phyloP scores from a whole-genome alignment of 2,797 vertebrate species.

The Tragelaphus eurycerus region DNA sequence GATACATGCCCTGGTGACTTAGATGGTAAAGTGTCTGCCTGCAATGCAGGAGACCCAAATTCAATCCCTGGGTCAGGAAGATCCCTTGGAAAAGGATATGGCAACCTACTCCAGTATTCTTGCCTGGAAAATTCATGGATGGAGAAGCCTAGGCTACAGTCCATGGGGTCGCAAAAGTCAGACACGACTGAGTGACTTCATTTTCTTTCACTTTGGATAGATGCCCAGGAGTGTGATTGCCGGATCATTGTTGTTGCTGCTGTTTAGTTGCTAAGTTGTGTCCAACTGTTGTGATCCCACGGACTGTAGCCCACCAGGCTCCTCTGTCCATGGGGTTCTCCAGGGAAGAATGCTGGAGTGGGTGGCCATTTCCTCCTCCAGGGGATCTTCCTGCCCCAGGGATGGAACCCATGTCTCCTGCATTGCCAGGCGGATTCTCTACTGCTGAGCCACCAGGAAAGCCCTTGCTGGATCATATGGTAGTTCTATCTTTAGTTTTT shows the following conservation, averaged over 20 bases:
- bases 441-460: neutral
- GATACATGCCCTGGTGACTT: neutral
- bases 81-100: neutral
- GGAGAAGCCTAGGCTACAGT: neutral
- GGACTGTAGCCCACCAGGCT: neutral
- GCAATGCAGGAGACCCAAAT: neutral
- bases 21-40: neutral
- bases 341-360: neutral
- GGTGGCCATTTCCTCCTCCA: neutral
- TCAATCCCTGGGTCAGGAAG: neutral
- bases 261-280: neutral
- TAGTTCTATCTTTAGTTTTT: neutral
- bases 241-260: neutral
- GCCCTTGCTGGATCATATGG: neutral
- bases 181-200: neutral
- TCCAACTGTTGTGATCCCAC: neutral
- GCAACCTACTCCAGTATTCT: neutral
- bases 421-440: neutral
- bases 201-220: neutral
- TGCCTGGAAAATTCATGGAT: neutral
- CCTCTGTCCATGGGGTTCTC: neutral
- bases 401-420: neutral
- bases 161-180: neutral
- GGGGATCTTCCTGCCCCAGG: neutral
- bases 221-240: neutral